Percentiles rank a stretch among this genome's conserved stretches.
Evolutionary conservation across 1,140 invertebrate species (phyloP).

Genomic region (Onthophagus taurus): DNA sequence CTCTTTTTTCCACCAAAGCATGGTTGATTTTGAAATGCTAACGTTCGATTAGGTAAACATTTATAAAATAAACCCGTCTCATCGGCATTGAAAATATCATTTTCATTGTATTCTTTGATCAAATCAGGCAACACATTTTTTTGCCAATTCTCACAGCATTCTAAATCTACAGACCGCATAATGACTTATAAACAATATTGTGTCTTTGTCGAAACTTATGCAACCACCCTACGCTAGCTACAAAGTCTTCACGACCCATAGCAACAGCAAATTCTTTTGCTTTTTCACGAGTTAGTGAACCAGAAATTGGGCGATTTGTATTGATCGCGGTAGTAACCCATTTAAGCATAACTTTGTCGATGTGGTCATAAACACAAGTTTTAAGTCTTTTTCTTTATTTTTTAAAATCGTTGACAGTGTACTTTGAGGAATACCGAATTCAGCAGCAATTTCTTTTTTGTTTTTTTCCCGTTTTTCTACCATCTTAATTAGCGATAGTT

Average conservation of each 20-base stretch:
- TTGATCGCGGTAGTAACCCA: constrained; percentile 2
- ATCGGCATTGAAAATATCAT: constrained; percentile 11
- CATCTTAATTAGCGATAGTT: too few relatives aligned
- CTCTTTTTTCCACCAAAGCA: constrained; percentile 17
- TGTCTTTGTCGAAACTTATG: constrained; percentile 10
- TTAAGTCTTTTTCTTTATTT: constrained; percentile 9
- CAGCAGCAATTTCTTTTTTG: constrained; percentile 10
- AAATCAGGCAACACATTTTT: constrained; percentile 8
- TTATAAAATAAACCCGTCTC: constrained; percentile 3
- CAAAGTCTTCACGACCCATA: constrained; percentile 14
- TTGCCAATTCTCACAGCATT: constrained; percentile 15
- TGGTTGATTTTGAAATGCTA: constrained; percentile 3
- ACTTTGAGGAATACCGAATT: constrained; percentile 14
- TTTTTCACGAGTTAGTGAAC: constrained; percentile 13
- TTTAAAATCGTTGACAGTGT: constrained; percentile 11
- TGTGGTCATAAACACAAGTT: constrained; percentile 5
- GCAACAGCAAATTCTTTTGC: constrained; percentile 11
- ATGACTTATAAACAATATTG: constrained; percentile 15
- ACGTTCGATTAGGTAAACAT: constrained; percentile 5
- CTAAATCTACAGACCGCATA: constrained; percentile 12
- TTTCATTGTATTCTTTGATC: constrained; percentile 4
- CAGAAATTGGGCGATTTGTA: constrained; percentile 4
- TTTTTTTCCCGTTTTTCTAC: too few relatives aligned
- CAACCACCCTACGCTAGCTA: constrained; percentile 12
- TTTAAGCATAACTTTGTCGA: constrained; percentile 5